phyloP scores from a whole-genome alignment of 2,797 vertebrate species.

The Siniperca undulata region DNA sequence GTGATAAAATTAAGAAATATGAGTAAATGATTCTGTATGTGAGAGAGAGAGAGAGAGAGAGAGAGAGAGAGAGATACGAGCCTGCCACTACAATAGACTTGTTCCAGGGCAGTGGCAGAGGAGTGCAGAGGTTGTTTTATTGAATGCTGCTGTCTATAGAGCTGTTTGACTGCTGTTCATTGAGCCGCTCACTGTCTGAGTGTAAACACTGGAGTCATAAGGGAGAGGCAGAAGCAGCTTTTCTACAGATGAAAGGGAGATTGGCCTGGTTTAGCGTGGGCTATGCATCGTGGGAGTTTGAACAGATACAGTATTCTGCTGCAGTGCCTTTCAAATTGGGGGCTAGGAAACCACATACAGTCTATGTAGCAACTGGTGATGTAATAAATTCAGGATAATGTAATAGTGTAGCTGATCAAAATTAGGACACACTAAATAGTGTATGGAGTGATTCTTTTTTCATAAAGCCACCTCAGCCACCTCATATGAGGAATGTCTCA shows the following conservation, averaged over 20 bases:
- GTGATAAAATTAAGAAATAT: no score
- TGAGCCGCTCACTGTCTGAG: constrained; percentile 57
- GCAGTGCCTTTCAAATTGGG: constrained; percentile 22
- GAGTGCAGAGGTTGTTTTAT: constrained; percentile 54
- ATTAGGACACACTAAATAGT: not conserved
- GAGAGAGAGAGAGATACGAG: constrained; percentile 1
- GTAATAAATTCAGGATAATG: constrained; percentile 24
- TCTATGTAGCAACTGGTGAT: constrained; percentile 32
- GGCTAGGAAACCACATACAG: not conserved
- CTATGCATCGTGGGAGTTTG: constrained; percentile 52
- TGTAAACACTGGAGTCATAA: constrained; percentile 58
- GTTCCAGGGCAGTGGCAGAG: constrained; percentile 30
- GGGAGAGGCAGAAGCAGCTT: constrained; percentile 55
- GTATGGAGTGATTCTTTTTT: not conserved
- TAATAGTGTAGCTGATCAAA: constrained; percentile 19
- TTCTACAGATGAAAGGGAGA: constrained; percentile 63
- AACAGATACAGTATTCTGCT: constrained; percentile 43
- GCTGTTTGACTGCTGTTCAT: constrained; percentile 64
- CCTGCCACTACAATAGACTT: constrained; percentile 22
- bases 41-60: not conserved
- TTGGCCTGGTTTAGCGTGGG: constrained; percentile 49
- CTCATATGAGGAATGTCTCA: not conserved
- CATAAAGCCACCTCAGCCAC: not conserved
- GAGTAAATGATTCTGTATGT: not conserved
- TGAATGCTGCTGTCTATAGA: constrained; percentile 57